A percentile compares a stretch with the other conserved stretches of the same genome.
Evolutionary conservation across 2,888 invertebrate species (phyloP).

Genomic region (Strigamia transsilvanica): DNA sequence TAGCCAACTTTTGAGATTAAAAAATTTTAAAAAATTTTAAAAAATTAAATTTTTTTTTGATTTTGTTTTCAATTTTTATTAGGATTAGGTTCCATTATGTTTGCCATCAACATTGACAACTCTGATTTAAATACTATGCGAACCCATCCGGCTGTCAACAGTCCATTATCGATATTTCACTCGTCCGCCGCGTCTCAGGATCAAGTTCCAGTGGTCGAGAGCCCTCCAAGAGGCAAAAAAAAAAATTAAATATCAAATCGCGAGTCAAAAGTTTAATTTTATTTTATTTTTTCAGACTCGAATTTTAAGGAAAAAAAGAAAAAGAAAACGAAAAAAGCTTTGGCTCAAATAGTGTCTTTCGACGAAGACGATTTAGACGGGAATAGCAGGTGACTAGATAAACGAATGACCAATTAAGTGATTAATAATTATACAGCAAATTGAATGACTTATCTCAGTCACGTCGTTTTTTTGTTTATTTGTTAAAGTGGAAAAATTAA

Average conservation of each 20-base stretch:
- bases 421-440: background rate
- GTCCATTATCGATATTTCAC: background rate
- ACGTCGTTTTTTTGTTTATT: too few relatives aligned
- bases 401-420: background rate
- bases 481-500: background rate
- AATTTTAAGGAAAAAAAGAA: slow-evolving; percentile 63
- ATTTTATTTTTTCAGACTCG: slow-evolving; percentile 1
- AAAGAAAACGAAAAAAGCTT: slow-evolving; percentile 71
- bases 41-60: slow-evolving; percentile 50
- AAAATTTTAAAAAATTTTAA: background rate
- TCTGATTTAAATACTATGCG: slow-evolving; percentile 71
- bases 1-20: too few relatives aligned
- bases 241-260: background rate
- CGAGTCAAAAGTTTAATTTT: too few relatives aligned
- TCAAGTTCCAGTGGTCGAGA: slow-evolving; percentile 76
- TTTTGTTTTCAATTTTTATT: too few relatives aligned
- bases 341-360: slow-evolving; percentile 75
- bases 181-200: slow-evolving; percentile 57
- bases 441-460: background rate
- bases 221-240: slow-evolving; percentile 70
- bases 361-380: slow-evolving; percentile 69
- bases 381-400: slow-evolving; percentile 23
- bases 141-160: slow-evolving; percentile 57
- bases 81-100: slow-evolving; percentile 88
- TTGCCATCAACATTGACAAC: slow-evolving; percentile 91